A percentile compares a stretch with the other conserved stretches of the same genome.
Conservation (phyloP, 2,888 invertebrate genomes). For the Strigamia transsilvanica region DNA sequence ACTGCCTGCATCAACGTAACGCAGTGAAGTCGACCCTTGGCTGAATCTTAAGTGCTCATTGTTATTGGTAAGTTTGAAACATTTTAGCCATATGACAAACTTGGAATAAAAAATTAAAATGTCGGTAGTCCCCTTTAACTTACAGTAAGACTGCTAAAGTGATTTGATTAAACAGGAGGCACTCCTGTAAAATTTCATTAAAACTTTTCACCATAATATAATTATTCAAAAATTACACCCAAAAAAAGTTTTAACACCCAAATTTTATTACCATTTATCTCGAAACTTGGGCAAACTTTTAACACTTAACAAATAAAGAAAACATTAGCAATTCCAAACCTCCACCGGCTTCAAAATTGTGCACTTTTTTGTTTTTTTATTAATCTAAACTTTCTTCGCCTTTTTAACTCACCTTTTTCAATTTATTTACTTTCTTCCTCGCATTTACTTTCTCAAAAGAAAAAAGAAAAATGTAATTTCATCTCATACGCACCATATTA, state of each 20-base stretch:
- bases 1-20: too few relatives aligned
- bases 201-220: not conserved
- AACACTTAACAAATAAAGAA: not conserved
- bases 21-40: too few relatives aligned
- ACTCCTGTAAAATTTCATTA: not conserved
- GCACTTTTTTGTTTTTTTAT: not conserved
- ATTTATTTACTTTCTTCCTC: conserved; percentile 1
- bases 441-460: not conserved
- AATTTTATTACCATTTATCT: not conserved
- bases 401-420: not conserved
- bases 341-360: not conserved
- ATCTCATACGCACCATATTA: conserved; percentile 7
- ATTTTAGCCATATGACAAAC: too few relatives aligned
- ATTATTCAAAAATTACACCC: too few relatives aligned
- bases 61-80: too few relatives aligned
- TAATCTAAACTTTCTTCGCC: conserved; percentile 3
- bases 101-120: too few relatives aligned
- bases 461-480: conserved; percentile 17
- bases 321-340: not conserved
- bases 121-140: not conserved
- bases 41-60: too few relatives aligned
- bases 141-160: not conserved
- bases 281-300: not conserved
- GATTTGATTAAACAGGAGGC: too few relatives aligned
- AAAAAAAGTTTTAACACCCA: too few relatives aligned